phyloP scores from a whole-genome alignment of 1,140 invertebrate species.

The Sinella curviseta region DNA sequence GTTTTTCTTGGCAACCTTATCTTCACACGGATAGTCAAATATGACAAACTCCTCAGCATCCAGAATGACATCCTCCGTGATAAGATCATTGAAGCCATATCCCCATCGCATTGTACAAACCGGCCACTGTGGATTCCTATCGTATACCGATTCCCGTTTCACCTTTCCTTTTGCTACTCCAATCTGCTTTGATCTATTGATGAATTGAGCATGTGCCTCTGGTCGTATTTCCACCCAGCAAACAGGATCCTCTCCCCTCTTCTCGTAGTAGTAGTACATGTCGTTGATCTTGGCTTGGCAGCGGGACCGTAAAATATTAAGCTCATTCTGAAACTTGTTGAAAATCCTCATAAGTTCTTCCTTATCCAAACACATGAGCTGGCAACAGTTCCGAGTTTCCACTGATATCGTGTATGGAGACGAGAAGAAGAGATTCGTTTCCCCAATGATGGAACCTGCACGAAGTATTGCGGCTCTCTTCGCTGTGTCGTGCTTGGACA shows the following conservation, averaged over 20 bases:
- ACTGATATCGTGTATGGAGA: constrained; percentile 40
- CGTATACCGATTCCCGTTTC: neutral
- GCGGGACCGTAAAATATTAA: neutral
- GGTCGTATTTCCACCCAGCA: constrained; percentile 21
- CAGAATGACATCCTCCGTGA: constrained; percentile 20
- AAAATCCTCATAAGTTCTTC: constrained; percentile 5
- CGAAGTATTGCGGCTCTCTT: constrained; percentile 36
- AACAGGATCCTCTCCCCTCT: constrained; percentile 26
- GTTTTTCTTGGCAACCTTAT: constrained; percentile 7
- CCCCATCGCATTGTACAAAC: constrained; percentile 12
- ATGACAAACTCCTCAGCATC: constrained; percentile 29
- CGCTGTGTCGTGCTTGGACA: constrained; percentile 34
- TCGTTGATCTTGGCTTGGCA: neutral
- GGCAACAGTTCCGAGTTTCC: constrained; percentile 41
- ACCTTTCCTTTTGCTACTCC: neutral
- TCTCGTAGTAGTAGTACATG: constrained; percentile 15
- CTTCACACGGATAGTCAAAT: constrained; percentile 17
- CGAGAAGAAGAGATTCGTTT: constrained; percentile 45
- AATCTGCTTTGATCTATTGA: neutral
- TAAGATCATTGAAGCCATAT: constrained; percentile 19
- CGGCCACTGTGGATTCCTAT: constrained; percentile 8
- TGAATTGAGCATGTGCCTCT: neutral
- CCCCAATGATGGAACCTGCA: constrained; percentile 45
- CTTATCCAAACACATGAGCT: constrained; percentile 20
- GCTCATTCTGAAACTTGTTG: constrained; percentile 10